These are phyloP conservation scores for Eulithis prunata DNA, from an alignment of 2,888 invertebrate genomes.

Conservation along the genomic window DNA sequence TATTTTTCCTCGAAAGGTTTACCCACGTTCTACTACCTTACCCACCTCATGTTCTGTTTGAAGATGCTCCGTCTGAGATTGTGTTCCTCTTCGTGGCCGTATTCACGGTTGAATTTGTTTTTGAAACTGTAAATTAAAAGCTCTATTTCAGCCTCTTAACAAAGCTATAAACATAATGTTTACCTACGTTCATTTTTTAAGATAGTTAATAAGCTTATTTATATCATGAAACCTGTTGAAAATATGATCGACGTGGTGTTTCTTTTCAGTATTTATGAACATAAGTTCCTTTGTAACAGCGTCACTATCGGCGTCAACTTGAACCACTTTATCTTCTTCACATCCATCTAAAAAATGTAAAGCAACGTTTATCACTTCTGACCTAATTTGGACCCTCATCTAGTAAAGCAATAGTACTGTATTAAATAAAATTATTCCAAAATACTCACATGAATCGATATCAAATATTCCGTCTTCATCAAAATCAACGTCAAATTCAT, in stretches of 20 bases:
- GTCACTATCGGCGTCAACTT: slow-evolving; percentile 42
- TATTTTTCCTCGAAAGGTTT: no score
- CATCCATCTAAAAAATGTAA: slow-evolving; percentile 41
- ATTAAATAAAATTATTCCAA: not conserved
- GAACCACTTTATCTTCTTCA: slow-evolving; percentile 23
- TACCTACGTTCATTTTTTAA: not conserved
- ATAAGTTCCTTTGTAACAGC: slow-evolving; percentile 47
- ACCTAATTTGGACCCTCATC: no score
- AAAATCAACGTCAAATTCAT: slow-evolving; percentile 48
- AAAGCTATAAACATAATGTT: no score
- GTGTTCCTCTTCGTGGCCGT: slow-evolving; percentile 52
- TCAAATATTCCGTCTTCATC: slow-evolving; percentile 45
- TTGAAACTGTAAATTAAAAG: slow-evolving; percentile 50
- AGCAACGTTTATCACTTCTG: not conserved
- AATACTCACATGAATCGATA: slow-evolving; percentile 47
- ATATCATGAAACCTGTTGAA: slow-evolving; percentile 55
- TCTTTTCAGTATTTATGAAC: slow-evolving; percentile 53
- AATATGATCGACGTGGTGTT: slow-evolving; percentile 56
- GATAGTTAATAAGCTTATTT: not conserved
- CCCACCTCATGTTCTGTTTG: slow-evolving; percentile 53
- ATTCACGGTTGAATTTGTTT: slow-evolving; percentile 45
- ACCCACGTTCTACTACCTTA: not conserved
- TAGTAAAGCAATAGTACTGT: not conserved
- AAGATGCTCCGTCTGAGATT: slow-evolving; percentile 53
- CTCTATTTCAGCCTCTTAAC: not conserved